phyloP scores from a whole-genome alignment of 2,113 vertebrate genomes.

The Barnardius zonarius region DNA sequence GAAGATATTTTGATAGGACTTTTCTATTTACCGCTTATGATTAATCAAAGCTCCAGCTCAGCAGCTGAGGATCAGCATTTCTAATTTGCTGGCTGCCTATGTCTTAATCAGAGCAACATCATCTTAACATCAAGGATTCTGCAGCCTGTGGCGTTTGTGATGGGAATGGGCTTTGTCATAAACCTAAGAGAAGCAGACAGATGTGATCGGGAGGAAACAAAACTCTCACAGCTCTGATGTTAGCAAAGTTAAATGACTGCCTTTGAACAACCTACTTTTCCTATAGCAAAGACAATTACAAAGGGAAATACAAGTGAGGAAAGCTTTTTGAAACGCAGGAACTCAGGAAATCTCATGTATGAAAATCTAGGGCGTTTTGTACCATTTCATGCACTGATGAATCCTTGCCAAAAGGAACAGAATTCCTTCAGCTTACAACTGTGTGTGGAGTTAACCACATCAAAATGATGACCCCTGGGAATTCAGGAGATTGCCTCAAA shows the following conservation, averaged over 20 bases:
- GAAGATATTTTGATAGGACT: constrained; percentile 19
- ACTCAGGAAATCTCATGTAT: neutral
- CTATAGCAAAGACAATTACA: constrained; percentile 2
- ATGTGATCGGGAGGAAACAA: neutral
- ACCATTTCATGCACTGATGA: neutral
- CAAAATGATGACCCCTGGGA: neutral
- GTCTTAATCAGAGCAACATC: neutral
- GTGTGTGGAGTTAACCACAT: constrained; percentile 6
- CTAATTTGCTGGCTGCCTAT: constrained; percentile 1
- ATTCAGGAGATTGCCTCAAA: neutral
- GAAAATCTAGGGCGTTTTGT: neutral
- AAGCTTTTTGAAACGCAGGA: neutral
- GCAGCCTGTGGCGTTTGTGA: neutral
- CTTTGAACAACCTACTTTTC: neutral
- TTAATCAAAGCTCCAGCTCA: constrained; percentile 32
- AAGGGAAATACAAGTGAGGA: neutral
- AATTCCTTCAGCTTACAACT: neutral
- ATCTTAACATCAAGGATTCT: neutral
- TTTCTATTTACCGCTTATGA: constrained; percentile 37
- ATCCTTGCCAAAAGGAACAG: neutral
- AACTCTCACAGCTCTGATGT: neutral
- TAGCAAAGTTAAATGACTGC: neutral
- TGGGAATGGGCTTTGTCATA: neutral
- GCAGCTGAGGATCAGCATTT: constrained; percentile 14
- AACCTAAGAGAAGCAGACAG: neutral